Evolutionary conservation across 2,888 invertebrate genomes (phyloP).

Genomic region (Drosophila fungiperda): DNA sequence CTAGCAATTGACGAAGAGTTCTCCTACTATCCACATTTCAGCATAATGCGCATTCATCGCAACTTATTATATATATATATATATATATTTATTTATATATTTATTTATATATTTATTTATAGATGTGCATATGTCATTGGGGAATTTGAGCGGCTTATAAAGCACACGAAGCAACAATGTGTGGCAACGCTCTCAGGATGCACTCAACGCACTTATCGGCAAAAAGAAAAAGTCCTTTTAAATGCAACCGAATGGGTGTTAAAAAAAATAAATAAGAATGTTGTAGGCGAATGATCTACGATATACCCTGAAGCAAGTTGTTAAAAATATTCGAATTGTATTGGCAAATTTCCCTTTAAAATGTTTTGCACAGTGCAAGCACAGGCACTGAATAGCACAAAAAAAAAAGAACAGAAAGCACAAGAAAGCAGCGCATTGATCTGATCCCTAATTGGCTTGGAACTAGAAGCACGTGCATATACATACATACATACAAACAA

Average conservation of each 20-base stretch:
- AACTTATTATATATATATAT: conserved; percentile 54
- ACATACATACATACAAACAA: no score
- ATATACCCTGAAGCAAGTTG: no score
- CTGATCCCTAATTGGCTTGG: no score
- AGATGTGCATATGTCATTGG: conserved; percentile 67
- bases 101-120: neutral
- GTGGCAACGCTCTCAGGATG: conserved; percentile 31
- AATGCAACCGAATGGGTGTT: neutral
- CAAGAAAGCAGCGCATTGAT: no score
- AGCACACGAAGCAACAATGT: conserved; percentile 35
- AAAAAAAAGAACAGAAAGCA: no score
- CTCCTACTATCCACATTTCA: neutral
- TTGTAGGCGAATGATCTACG: no score
- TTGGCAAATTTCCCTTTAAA: no score
- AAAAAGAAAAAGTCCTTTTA: neutral
- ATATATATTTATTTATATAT: no score
- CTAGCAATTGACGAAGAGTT: conserved; percentile 9
- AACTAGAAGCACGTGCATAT: no score
- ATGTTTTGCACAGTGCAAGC: no score
- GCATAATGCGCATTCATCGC: conserved; percentile 36
- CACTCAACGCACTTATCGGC: neutral
- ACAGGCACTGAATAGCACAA: no score
- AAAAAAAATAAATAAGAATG: neutral
- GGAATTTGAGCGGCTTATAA: conserved; percentile 52
- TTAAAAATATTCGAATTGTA: no score